phyloP scores from a whole-genome alignment of 2,797 vertebrate genomes.

The Allobates femoralis region DNA sequence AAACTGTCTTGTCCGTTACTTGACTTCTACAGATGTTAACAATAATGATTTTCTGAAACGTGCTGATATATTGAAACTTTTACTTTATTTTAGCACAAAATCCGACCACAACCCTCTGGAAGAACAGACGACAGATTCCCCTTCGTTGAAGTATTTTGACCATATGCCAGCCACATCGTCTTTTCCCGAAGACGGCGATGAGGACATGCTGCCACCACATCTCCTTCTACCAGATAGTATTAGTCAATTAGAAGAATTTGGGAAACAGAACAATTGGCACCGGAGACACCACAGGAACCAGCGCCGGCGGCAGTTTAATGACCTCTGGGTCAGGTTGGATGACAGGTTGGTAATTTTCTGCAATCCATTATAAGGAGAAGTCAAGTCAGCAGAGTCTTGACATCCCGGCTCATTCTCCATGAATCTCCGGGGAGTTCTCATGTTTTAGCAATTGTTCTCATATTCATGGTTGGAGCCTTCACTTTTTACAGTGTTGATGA shows the following conservation, averaged over 20 bases:
- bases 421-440: neutral
- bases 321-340: conserved; percentile 96
- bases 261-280: conserved; percentile 89
- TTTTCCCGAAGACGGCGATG: conserved; percentile 69
- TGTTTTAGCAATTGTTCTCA: neutral
- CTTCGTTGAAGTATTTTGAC: conserved; percentile 73
- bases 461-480: neutral
- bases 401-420: neutral
- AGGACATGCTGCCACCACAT: conserved; percentile 82
- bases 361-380: neutral
- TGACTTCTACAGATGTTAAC: neutral
- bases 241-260: conserved; percentile 96
- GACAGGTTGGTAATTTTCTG: conserved; percentile 82
- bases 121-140: conserved; percentile 72
- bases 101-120: conserved; percentile 63
- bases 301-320: conserved; percentile 90
- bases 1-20: too few species aligned
- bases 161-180: conserved; percentile 74
- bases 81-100: conserved; percentile 69
- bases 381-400: neutral
- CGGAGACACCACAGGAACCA: conserved; percentile 86
- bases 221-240: conserved; percentile 93
- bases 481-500: neutral
- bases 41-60: neutral
- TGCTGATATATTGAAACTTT: neutral